Percentiles rank a stretch among this genome's conserved stretches.
phyloP scores from a whole-genome alignment of 1,140 invertebrate species.

The Wiebesia pumilae region DNA sequence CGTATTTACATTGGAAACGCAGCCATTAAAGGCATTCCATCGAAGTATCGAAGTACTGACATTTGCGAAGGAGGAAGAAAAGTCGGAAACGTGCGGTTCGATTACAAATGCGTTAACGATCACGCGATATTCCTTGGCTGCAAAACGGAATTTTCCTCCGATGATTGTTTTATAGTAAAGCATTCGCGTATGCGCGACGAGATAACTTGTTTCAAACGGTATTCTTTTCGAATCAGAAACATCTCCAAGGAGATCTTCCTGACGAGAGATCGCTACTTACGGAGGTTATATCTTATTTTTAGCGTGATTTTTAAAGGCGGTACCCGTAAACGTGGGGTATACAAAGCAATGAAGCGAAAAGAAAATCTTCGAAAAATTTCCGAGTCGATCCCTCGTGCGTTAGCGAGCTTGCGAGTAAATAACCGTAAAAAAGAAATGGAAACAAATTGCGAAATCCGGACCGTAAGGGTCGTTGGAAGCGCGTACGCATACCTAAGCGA shows the following conservation, averaged over 20 bases:
- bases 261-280: neutral
- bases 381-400: neutral
- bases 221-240: neutral
- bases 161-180: neutral
- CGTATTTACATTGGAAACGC: neutral
- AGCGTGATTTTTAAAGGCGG: neutral
- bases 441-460: neutral
- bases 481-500: slow-evolving; percentile 16
- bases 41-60: too few species aligned
- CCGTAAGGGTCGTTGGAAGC: neutral
- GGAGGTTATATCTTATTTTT: neutral
- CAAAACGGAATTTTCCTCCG: neutral
- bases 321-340: neutral
- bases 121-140: neutral
- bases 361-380: neutral
- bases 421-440: neutral
- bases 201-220: neutral
- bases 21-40: too few species aligned
- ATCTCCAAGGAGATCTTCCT: neutral
- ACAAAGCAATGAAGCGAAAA: neutral
- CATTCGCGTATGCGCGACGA: neutral
- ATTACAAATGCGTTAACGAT: neutral
- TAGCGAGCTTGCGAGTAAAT: neutral
- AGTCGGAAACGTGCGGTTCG: neutral
- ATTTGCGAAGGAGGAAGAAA: too few species aligned